Evolutionary conservation across 2,888 invertebrate species (phyloP).

Genomic region (Papilio gigon): DNA sequence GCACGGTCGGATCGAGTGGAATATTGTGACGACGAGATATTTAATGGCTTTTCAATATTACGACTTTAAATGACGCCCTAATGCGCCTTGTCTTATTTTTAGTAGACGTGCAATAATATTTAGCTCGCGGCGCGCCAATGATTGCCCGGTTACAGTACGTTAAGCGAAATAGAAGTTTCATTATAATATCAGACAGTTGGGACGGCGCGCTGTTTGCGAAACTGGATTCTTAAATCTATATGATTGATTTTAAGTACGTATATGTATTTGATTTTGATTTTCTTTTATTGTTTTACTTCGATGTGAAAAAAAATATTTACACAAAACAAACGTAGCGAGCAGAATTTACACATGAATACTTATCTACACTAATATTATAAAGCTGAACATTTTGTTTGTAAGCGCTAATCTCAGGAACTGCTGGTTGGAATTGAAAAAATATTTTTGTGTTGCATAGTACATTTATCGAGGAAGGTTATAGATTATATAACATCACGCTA

Average conservation of each 20-base stretch:
- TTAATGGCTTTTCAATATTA: conserved; percentile 39
- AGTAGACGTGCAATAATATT: conserved; percentile 38
- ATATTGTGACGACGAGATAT: conserved; percentile 35
- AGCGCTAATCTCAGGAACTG: too few species aligned
- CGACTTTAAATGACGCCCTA: conserved; percentile 34
- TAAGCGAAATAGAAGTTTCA: conserved; percentile 6
- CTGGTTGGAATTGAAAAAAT: too few species aligned
- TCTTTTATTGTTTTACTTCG: background rate
- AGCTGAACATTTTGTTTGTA: too few species aligned
- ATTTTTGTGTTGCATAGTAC: too few species aligned
- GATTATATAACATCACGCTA: too few species aligned
- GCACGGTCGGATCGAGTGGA: conserved; percentile 34
- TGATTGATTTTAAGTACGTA: background rate
- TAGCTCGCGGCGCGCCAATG: conserved; percentile 20
- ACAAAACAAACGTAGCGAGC: too few species aligned
- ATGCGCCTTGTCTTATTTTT: conserved; percentile 36
- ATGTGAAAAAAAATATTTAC: too few species aligned
- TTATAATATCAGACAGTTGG: conserved; percentile 3
- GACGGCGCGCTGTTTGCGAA: conserved; percentile 14
- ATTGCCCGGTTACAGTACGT: conserved; percentile 27
- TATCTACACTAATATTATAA: too few species aligned
- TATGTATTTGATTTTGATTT: background rate
- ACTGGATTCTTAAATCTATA: conserved; percentile 4
- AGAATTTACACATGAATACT: too few species aligned
- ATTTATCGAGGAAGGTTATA: too few species aligned